These are phyloP conservation scores for Eptatretus atami DNA, from an alignment of 2,797 vertebrate species.

Conservation along the genomic window DNA sequence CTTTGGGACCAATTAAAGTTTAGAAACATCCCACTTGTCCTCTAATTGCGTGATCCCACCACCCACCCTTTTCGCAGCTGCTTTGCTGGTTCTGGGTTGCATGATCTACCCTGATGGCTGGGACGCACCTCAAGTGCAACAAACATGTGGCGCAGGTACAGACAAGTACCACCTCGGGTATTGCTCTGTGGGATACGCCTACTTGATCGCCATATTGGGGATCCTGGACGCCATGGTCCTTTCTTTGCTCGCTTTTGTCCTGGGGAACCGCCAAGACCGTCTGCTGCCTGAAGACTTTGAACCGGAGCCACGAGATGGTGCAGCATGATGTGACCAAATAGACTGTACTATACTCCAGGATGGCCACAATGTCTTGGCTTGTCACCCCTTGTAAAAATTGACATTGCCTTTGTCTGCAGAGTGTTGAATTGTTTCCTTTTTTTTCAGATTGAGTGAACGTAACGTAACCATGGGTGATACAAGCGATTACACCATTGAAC, in stretches of 20 bases:
- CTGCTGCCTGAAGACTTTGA: slow-evolving; percentile 58
- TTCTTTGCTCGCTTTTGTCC: slow-evolving; percentile 51
- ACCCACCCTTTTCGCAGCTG: slow-evolving; percentile 17
- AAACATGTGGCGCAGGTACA: slow-evolving; percentile 60
- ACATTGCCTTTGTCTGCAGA: no score
- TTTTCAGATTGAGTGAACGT: no score
- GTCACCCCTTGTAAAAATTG: no score
- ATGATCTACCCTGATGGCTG: slow-evolving; percentile 92
- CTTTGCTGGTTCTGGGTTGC: slow-evolving; percentile 55
- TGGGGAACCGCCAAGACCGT: slow-evolving; percentile 69
- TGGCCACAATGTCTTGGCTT: no score
- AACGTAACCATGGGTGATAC: no score
- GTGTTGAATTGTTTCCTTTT: no score
- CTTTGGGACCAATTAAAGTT: no score
- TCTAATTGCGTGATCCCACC: neutral
- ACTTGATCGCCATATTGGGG: slow-evolving; percentile 76
- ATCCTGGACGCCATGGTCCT: slow-evolving; percentile 58
- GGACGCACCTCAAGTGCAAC: slow-evolving; percentile 47
- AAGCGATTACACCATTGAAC: no score
- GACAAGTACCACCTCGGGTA: slow-evolving; percentile 63
- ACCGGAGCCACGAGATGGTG: slow-evolving; percentile 27
- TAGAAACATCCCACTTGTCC: no score
- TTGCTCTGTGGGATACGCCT: slow-evolving; percentile 83
- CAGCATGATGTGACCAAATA: no score
- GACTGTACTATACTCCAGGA: no score